These are phyloP conservation scores for Pristionchus exspectatus DNA, from an alignment of 2,888 invertebrate genomes.

Conservation along the genomic window DNA sequence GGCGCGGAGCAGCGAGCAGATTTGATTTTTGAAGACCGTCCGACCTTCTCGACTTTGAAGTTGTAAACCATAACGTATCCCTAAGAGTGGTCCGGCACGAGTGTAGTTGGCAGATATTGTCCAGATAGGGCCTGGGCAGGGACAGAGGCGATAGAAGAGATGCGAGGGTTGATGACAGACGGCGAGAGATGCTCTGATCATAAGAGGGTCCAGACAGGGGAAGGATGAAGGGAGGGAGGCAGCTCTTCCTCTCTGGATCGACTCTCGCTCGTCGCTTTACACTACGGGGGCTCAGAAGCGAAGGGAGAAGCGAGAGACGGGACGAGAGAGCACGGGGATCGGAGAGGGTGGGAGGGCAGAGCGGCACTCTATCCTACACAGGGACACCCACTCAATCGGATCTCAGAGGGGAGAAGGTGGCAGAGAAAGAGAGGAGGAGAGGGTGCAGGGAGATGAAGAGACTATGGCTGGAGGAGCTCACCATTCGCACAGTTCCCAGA, in stretches of 20 bases:
- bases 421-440: conserved; percentile 30
- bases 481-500: conserved; percentile 52
- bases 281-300: not conserved
- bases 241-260: conserved; percentile 42
- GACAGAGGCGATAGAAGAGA: not conserved
- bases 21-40: no score
- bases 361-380: conserved; percentile 51
- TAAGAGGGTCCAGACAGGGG: not conserved
- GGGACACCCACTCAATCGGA: conserved; percentile 54
- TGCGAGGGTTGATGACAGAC: not conserved
- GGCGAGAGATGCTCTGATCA: conserved; percentile 17
- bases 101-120: conserved; percentile 15
- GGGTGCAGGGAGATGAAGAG: not conserved
- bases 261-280: conserved; percentile 50
- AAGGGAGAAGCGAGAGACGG: conserved; percentile 13
- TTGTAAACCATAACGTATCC: no score
- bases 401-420: conserved; percentile 4
- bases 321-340: not conserved
- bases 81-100: not conserved
- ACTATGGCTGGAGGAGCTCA: not conserved
- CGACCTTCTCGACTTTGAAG: no score
- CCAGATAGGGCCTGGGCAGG: not conserved
- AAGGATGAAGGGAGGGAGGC: not conserved
- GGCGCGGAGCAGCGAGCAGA: no score
- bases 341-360: conserved; percentile 37